Conservation (phyloP, 2,797 vertebrate species). For the Coccyzus lansbergi region DNA sequence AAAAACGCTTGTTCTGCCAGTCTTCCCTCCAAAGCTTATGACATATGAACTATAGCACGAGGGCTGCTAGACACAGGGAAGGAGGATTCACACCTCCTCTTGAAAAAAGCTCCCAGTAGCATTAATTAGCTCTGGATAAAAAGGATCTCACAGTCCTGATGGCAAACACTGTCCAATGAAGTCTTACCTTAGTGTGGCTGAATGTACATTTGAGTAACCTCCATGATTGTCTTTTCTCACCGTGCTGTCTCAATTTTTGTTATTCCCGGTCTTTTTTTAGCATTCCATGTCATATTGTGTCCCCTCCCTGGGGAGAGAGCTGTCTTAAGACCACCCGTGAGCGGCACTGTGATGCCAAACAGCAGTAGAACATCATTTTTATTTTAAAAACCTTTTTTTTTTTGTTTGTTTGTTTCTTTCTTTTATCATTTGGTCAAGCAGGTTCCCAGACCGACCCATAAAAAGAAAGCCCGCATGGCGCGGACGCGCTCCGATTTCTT, state of each 20-base stretch:
- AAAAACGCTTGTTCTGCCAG: neutral
- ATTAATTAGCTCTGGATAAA: neutral
- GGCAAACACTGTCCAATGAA: neutral
- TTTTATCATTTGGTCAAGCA: conserved; percentile 90
- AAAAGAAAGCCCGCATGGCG: conserved; percentile 99
- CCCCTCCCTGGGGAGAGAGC: neutral
- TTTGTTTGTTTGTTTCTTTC: conserved; percentile 81
- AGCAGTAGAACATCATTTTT: conserved; percentile 58
- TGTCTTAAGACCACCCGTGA: conserved; percentile 2
- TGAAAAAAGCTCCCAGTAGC: neutral
- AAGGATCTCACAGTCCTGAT: neutral
- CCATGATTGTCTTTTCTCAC: conserved; percentile 30
- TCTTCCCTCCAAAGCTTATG: conserved; percentile 27
- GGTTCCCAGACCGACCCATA: conserved; percentile 91
- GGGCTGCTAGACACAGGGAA: neutral
- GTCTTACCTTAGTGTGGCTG: conserved; percentile 24
- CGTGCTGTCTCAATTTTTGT: conserved; percentile 50
- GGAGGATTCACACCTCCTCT: neutral
- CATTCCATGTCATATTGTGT: neutral
- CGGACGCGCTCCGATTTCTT: conserved; percentile 99
- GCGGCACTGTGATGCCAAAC: neutral
- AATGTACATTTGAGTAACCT: neutral
- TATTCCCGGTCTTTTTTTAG: neutral
- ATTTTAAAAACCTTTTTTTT: conserved; percentile 70
- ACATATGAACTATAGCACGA: neutral